Evolutionary conservation across 64 coral and sea anemone genomes (phyloP).

Genomic region (Pocillopora damicornis): DNA sequence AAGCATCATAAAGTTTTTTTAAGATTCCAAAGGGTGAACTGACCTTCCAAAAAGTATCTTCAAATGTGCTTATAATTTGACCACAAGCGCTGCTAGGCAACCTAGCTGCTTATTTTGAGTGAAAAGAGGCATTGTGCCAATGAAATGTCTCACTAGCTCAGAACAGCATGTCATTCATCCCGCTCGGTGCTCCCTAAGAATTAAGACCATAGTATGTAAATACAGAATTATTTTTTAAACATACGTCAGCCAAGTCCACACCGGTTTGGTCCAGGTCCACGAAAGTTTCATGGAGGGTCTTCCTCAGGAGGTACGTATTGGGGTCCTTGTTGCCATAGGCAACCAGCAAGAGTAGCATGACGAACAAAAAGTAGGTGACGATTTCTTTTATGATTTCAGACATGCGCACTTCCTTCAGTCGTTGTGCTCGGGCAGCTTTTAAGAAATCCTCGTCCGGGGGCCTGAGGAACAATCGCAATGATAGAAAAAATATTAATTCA

Average conservation of each 20-base stretch:
- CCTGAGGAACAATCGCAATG: conserved; percentile 6
- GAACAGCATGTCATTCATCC: not conserved
- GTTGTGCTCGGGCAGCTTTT: conserved; percentile 43
- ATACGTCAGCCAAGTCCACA: conserved; percentile 46
- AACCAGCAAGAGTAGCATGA: conserved; percentile 54
- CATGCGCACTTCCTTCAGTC: conserved; percentile 86
- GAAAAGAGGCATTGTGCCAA: too few relatives aligned
- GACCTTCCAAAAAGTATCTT: too few relatives aligned
- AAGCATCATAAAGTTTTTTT: too few relatives aligned
- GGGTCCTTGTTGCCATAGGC: conserved; percentile 89
- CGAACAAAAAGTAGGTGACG: conserved; percentile 72
- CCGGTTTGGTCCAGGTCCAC: conserved; percentile 23
- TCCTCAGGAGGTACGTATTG: conserved; percentile 66
- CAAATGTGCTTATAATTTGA: too few relatives aligned
- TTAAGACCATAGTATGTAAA: not conserved
- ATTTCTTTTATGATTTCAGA: conserved; percentile 66
- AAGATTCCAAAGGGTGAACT: too few relatives aligned
- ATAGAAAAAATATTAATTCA: not conserved
- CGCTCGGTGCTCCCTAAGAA: too few relatives aligned
- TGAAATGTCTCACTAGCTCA: too few relatives aligned
- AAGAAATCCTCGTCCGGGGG: conserved; percentile 59
- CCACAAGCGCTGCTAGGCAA: too few relatives aligned
- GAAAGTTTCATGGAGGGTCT: conserved; percentile 63
- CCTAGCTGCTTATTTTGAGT: too few relatives aligned
- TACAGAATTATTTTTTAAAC: not conserved